Evolutionary conservation across 2,888 invertebrate species (phyloP).

Genomic region (Schizotus pectinicornis): DNA sequence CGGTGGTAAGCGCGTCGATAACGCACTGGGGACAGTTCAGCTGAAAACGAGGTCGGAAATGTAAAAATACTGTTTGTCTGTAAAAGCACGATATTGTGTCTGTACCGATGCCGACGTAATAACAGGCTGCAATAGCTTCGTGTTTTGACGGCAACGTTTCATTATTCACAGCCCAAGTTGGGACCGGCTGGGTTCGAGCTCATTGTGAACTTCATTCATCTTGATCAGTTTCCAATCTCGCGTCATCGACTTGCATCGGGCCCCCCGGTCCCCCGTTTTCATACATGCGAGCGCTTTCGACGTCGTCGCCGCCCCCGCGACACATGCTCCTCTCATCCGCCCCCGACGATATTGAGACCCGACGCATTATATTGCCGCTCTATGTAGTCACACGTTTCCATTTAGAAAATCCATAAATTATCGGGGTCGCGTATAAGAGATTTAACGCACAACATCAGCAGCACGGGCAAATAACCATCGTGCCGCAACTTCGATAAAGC

Average conservation of each 20-base stretch:
- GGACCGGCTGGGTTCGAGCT: slow-evolving; percentile 23
- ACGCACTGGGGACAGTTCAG: slow-evolving; percentile 3
- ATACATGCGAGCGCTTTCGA: slow-evolving; percentile 17
- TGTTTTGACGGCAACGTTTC: slow-evolving; percentile 38
- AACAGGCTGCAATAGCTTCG: slow-evolving; percentile 15
- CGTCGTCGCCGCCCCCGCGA: background rate
- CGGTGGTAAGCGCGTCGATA: slow-evolving; percentile 1
- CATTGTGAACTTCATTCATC: slow-evolving; percentile 51
- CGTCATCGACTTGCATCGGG: slow-evolving; percentile 45
- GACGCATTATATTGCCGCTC: slow-evolving; percentile 9
- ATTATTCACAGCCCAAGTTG: slow-evolving; percentile 37
- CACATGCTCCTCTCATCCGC: slow-evolving; percentile 10
- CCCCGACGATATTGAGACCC: slow-evolving; percentile 1
- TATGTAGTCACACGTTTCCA: slow-evolving; percentile 26
- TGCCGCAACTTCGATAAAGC: too few relatives aligned
- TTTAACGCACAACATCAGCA: slow-evolving; percentile 2
- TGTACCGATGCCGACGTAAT: slow-evolving; percentile 4
- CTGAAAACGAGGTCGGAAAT: slow-evolving; percentile 5
- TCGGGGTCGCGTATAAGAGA: slow-evolving; percentile 1
- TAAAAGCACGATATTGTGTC: slow-evolving; percentile 7
- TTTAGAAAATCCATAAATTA: slow-evolving; percentile 29
- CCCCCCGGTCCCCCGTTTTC: slow-evolving; percentile 22
- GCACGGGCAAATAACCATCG: background rate
- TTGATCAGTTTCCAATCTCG: slow-evolving; percentile 54
- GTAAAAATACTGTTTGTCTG: slow-evolving; percentile 6